phyloP scores from a whole-genome alignment of 2,797 vertebrate species.

The Hydrocynus forskahlii region DNA sequence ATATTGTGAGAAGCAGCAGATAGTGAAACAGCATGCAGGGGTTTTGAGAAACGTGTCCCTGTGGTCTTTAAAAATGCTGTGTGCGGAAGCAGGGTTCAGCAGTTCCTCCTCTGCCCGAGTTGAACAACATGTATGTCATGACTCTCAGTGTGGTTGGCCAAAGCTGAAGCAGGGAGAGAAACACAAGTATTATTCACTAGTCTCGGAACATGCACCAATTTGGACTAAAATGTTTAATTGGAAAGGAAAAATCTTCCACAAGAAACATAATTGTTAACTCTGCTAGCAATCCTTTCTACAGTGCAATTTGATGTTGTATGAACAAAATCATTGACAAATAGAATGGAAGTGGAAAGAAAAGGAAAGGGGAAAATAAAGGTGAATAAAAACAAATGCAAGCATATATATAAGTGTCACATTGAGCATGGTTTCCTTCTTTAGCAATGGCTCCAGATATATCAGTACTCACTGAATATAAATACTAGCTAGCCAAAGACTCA shows the following conservation, averaged over 20 bases:
- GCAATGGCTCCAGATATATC: conserved; percentile 6
- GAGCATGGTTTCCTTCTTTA: background rate
- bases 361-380: conserved; percentile 21
- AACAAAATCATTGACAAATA: conserved; percentile 37
- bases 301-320: conserved; percentile 36
- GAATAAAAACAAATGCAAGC: conserved; percentile 25
- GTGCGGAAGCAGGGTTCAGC: conserved; percentile 64
- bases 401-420: background rate
- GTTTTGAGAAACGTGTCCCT: conserved; percentile 53
- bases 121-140: conserved; percentile 63
- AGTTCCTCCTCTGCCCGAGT: conserved; percentile 66
- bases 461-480: conserved; percentile 18
- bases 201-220: background rate
- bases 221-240: background rate
- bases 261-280: background rate
- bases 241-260: too few species aligned
- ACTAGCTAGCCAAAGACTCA: conserved; percentile 1
- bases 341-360: background rate
- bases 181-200: background rate
- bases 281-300: background rate
- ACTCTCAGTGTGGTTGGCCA: conserved; percentile 52
- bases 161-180: conserved; percentile 1
- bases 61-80: conserved; percentile 65
- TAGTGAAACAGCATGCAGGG: conserved; percentile 50
- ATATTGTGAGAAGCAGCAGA: conserved; percentile 54